These are phyloP conservation scores for Eptesicus fuscus DNA, from an alignment of 2,113 vertebrate genomes.

Conservation along the genomic window DNA sequence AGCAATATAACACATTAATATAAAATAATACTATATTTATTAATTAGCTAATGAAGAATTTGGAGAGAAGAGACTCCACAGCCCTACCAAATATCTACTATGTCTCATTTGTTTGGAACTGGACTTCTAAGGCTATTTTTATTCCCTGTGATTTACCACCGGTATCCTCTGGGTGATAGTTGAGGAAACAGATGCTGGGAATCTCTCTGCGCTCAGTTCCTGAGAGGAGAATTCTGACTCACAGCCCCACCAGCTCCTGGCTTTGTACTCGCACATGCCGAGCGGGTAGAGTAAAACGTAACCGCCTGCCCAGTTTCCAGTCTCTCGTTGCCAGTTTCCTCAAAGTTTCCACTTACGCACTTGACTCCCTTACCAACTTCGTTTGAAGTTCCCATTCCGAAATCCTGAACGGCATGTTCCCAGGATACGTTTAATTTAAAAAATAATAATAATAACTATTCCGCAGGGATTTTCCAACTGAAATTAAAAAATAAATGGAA, in stretches of 20 bases:
- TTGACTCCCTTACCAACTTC: slow-evolving; percentile 86
- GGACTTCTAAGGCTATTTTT: slow-evolving; percentile 91
- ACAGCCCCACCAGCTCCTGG: slow-evolving; percentile 82
- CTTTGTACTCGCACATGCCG: slow-evolving; percentile 93
- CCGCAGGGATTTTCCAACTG: slow-evolving; percentile 81
- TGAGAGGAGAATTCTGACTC: slow-evolving; percentile 89
- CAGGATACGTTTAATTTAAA: slow-evolving; percentile 83
- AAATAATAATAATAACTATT: slow-evolving; percentile 30
- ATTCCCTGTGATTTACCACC: slow-evolving; percentile 90
- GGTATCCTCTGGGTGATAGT: slow-evolving; percentile 92
- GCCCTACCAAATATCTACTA: slow-evolving; percentile 50
- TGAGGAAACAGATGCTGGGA: slow-evolving; percentile 99
- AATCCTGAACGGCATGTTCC: slow-evolving; percentile 85
- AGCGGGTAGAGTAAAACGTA: slow-evolving; percentile 87
- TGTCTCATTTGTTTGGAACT: slow-evolving; percentile 77
- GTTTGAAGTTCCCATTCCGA: slow-evolving; percentile 84
- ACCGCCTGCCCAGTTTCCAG: slow-evolving; percentile 90
- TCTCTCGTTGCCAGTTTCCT: slow-evolving; percentile 93
- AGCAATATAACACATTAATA: slow-evolving; percentile 46
- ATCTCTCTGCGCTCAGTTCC: slow-evolving; percentile 93
- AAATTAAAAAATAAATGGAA: slow-evolving; percentile 70
- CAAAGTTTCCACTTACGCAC: slow-evolving; percentile 95
- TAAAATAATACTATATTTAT: slow-evolving; percentile 36
- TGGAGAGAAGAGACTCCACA: slow-evolving; percentile 17
- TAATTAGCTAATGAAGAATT: slow-evolving; percentile 63